Evolutionary conservation across 2,113 vertebrate species (phyloP).

Genomic region (Alouatta palliata): DNA sequence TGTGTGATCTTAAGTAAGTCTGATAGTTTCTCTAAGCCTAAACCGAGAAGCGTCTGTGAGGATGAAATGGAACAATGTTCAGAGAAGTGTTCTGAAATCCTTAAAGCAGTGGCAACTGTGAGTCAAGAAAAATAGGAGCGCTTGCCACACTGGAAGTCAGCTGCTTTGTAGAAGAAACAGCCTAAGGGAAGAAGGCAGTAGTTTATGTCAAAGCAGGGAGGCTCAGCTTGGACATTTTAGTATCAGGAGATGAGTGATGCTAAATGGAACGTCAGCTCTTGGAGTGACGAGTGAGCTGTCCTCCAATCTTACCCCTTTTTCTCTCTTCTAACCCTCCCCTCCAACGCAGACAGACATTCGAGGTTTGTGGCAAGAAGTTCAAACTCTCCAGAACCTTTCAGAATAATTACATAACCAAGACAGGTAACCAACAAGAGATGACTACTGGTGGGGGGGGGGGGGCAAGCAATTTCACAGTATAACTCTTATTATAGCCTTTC

Average conservation of each 20-base stretch:
- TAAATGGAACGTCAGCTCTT: background rate
- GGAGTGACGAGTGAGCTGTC: background rate
- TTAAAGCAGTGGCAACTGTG: background rate
- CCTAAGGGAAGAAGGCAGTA: background rate
- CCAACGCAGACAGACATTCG: background rate
- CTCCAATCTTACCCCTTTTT: background rate
- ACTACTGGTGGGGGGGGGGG: background rate
- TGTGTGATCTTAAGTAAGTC: background rate
- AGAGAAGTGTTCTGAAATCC: background rate
- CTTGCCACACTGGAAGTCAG: background rate
- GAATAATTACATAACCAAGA: background rate
- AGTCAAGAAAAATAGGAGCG: background rate
- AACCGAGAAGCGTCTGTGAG: background rate
- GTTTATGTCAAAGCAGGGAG: background rate
- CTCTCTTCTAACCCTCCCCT: background rate
- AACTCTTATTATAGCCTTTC: background rate
- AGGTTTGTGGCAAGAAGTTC: background rate
- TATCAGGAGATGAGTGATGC: background rate
- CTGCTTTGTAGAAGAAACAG: background rate
- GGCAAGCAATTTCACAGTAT: background rate
- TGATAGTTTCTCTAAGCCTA: background rate
- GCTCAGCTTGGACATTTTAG: background rate
- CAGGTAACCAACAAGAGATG: background rate
- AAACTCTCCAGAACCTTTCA: slow-evolving; percentile 9
- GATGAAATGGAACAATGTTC: background rate